A percentile compares a stretch with the other conserved stretches of the same genome.
These are phyloP conservation scores for Xiphorhynchus erythropygius DNA, from an alignment of 2,797 vertebrate genomes.

Conservation along the genomic window DNA sequence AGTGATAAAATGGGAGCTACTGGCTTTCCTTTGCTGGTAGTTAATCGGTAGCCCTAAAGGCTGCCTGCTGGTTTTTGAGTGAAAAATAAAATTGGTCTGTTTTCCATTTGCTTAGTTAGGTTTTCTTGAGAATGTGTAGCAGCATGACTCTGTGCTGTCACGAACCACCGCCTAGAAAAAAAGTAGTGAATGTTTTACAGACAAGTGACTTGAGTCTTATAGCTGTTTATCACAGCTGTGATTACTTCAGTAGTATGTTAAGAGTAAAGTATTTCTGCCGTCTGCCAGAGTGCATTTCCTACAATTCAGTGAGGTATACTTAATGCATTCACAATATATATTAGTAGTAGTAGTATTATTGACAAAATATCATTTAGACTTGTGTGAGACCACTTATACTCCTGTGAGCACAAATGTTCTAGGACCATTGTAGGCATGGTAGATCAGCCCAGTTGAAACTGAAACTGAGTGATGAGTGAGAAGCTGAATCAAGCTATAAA, in stretches of 20 bases:
- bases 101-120: background rate
- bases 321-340: background rate
- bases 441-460: background rate
- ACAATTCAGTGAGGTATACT: background rate
- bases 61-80: background rate
- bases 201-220: background rate
- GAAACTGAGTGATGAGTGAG: background rate
- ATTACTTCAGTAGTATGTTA: background rate
- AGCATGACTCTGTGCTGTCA: background rate
- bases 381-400: background rate
- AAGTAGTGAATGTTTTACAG: background rate
- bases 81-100: background rate
- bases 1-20: background rate
- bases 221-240: background rate
- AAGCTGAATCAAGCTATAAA: background rate
- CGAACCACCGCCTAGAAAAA: background rate
- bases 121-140: background rate
- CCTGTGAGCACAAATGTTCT: background rate
- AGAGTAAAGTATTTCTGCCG: background rate
- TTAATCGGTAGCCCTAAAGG: background rate
- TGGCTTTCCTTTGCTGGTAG: background rate
- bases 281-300: background rate
- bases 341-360: background rate
- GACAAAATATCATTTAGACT: background rate
- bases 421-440: background rate